Percentiles rank a stretch among this genome's conserved stretches.
Conservation (phyloP, 1,140 invertebrate genomes). For the Hetaerina americana region DNA sequence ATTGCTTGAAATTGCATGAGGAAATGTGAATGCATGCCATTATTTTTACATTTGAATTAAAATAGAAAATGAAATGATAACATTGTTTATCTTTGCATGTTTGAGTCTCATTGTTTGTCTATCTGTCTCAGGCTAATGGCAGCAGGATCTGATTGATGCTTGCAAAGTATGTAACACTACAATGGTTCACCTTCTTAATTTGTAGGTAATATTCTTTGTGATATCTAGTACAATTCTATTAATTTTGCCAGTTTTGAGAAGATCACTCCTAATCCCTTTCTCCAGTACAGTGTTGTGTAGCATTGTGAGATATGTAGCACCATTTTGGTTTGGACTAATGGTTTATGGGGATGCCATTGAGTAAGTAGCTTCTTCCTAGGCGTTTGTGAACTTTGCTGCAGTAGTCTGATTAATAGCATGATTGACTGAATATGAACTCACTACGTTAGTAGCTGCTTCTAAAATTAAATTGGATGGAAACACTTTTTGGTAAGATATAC, state of each 20-base stretch:
- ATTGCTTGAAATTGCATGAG: background rate
- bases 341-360: too few species aligned
- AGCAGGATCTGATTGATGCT: constrained; percentile 13
- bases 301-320: too few species aligned
- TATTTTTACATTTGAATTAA: constrained; percentile 1
- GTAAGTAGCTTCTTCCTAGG: background rate
- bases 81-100: constrained; percentile 17
- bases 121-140: constrained; percentile 20
- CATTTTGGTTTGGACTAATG: too few species aligned
- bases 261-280: background rate
- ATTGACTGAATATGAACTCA: background rate
- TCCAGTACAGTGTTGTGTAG: too few species aligned
- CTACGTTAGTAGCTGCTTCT: background rate
- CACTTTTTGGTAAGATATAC: background rate
- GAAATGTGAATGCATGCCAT: background rate
- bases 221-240: background rate
- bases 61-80: background rate
- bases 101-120: constrained; percentile 19
- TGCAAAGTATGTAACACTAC: constrained; percentile 21
- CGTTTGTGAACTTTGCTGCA: background rate
- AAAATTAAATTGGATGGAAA: background rate
- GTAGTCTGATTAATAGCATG: background rate
- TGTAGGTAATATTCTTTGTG: constrained; percentile 4
- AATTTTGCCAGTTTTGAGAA: background rate
- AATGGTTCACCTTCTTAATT: constrained; percentile 4